phyloP scores from a whole-genome alignment of 92 coral and sea anemone species.

The Epizoanthus scotinus region DNA sequence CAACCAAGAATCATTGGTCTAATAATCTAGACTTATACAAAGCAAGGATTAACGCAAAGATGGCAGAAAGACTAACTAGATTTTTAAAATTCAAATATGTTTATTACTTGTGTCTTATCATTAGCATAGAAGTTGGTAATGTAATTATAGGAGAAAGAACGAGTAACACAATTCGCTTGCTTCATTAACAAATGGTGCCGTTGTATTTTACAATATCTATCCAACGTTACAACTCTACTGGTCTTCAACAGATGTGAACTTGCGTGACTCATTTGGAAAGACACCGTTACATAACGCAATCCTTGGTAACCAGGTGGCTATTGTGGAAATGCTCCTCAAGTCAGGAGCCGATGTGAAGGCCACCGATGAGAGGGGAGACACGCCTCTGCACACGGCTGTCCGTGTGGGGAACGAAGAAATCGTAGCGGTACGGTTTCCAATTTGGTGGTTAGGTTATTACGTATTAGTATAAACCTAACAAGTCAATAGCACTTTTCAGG shows the following conservation, averaged over 20 bases:
- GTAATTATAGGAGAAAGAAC: no score
- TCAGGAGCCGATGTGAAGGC: slow-evolving; percentile 75
- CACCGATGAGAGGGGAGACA: slow-evolving; percentile 78
- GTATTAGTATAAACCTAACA: no score
- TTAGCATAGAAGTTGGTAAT: no score
- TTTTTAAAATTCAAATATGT: no score
- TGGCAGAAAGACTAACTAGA: no score
- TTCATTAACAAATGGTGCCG: background rate
- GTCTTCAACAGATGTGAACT: slow-evolving; percentile 57
- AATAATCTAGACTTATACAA: no score
- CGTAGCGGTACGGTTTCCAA: slow-evolving; percentile 50
- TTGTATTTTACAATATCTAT: background rate
- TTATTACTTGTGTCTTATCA: background rate
- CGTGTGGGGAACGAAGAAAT: slow-evolving; percentile 67
- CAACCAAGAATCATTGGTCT: no score
- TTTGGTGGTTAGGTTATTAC: no score
- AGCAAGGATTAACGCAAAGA: no score
- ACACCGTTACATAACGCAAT: slow-evolving; percentile 87
- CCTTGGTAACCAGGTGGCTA: slow-evolving; percentile 66
- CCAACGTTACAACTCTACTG: background rate
- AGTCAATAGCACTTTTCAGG: no score
- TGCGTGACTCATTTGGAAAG: slow-evolving; percentile 76
- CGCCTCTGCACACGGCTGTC: slow-evolving; percentile 78
- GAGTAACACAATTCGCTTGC: background rate
- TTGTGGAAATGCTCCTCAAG: slow-evolving; percentile 69